Percentiles rank a stretch among this genome's conserved stretches.
Conservation (phyloP, 2,797 vertebrate genomes). For the Mastacembelus armatus region DNA sequence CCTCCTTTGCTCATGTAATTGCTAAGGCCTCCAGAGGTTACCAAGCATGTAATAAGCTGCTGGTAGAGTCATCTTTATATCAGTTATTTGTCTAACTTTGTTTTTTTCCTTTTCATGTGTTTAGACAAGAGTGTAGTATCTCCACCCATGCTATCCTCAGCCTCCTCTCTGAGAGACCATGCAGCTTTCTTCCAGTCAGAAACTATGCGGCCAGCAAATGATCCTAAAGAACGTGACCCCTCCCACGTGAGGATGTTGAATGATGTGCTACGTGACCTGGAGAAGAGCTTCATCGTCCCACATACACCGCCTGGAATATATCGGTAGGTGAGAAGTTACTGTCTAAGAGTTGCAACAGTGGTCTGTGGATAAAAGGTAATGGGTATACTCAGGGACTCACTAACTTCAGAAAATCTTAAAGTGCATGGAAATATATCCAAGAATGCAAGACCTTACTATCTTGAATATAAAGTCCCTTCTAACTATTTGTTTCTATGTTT, state of each 20-base stretch:
- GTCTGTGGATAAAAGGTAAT: not conserved
- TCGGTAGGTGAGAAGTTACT: constrained; percentile 81
- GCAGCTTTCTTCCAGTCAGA: constrained; percentile 93
- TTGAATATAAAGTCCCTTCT: not conserved
- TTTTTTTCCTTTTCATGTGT: not conserved
- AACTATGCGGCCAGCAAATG: constrained; percentile 95
- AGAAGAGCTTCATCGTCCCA: constrained; percentile 90
- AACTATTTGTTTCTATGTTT: not conserved
- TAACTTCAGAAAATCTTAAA: not conserved
- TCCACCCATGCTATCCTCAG: constrained; percentile 78
- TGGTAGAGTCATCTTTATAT: no score
- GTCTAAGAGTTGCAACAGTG: not conserved
- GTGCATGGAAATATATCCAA: not conserved
- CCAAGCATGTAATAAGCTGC: no score
- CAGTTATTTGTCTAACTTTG: not conserved
- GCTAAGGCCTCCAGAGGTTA: no score
- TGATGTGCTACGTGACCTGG: constrained; percentile 90
- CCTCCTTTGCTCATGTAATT: no score
- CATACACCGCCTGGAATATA: constrained; percentile 88
- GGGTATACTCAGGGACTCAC: not conserved
- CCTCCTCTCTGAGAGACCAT: constrained; percentile 85
- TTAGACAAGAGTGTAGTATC: constrained; percentile 76
- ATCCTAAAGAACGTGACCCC: constrained; percentile 90
- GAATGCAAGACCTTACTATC: not conserved
- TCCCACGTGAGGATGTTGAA: constrained; percentile 93